These are phyloP conservation scores for Drosophila meridionalis DNA, from an alignment of 2,888 invertebrate genomes.

Conservation along the genomic window DNA sequence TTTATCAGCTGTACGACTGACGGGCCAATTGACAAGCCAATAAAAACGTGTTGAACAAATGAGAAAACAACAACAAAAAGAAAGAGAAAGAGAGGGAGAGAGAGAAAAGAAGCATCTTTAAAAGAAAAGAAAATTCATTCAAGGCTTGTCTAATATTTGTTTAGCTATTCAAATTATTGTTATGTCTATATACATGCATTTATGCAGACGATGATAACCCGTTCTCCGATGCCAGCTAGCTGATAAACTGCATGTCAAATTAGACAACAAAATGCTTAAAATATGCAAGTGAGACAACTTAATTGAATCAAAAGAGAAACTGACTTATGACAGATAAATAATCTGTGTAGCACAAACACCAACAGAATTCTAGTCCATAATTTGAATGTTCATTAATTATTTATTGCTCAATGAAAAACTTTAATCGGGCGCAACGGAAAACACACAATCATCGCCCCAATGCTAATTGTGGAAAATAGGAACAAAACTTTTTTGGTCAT, in stretches of 20 bases:
- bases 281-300: constrained; percentile 46
- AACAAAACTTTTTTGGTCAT: constrained; percentile 32
- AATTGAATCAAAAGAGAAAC: constrained; percentile 41
- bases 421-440: constrained; percentile 47
- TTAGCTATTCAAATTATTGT: constrained; percentile 34
- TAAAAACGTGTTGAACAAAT: constrained; percentile 50
- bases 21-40: constrained; percentile 45
- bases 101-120: neutral
- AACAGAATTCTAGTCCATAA: constrained; percentile 37
- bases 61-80: constrained; percentile 40
- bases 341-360: constrained; percentile 4
- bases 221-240: constrained; percentile 51
- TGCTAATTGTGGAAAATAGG: constrained; percentile 23
- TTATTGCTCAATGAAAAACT: constrained; percentile 59
- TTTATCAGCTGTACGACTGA: constrained; percentile 51
- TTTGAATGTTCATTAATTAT: constrained; percentile 60
- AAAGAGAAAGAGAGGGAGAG: neutral
- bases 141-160: constrained; percentile 46
- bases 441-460: constrained; percentile 13
- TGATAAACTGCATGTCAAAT: constrained; percentile 59
- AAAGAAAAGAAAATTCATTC: constrained; percentile 6
- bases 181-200: constrained; percentile 7
- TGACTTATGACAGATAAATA: constrained; percentile 30
- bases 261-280: constrained; percentile 44
- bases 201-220: constrained; percentile 43